Conservation (phyloP, 2,797 vertebrate species). For the Heteromormyrus szaboi region DNA sequence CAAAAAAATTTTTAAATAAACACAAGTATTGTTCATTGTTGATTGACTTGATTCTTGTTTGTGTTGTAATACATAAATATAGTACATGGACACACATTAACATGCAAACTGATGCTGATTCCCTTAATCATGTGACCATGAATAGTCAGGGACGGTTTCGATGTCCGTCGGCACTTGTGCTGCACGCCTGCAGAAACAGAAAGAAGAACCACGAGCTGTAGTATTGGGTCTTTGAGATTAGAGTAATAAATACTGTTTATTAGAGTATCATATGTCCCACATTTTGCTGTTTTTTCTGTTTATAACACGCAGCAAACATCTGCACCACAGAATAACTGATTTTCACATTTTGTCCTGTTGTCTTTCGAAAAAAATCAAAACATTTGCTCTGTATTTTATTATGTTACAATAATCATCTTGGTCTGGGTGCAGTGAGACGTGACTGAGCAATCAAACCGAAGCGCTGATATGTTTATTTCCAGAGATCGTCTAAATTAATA, state of each 20-base stretch:
- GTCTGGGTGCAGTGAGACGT: not conserved
- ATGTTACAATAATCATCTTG: not conserved
- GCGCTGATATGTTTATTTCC: not conserved
- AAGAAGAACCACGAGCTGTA: not conserved
- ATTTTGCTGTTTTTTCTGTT: not conserved
- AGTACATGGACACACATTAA: not conserved
- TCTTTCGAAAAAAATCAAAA: not conserved
- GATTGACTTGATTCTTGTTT: not conserved
- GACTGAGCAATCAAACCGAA: not conserved
- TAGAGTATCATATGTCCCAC: not conserved
- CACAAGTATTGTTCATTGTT: not conserved
- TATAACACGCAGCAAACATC: not conserved
- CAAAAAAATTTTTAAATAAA: not conserved
- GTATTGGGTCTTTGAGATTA: not conserved
- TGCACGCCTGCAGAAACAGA: not conserved
- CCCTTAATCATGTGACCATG: not conserved
- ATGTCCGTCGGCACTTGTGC: not conserved
- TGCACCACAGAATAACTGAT: not conserved
- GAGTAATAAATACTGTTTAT: not conserved
- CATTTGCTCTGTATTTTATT: not conserved
- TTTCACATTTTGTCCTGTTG: not conserved
- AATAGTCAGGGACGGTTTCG: not conserved
- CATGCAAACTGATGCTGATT: not conserved
- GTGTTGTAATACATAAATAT: not conserved
- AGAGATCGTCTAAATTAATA: conserved; percentile 1